A percentile compares a stretch with the other conserved stretches of the same genome.
These are phyloP conservation scores for Cepaea nemoralis DNA, from an alignment of 1,140 invertebrate species.

Conservation along the genomic window DNA sequence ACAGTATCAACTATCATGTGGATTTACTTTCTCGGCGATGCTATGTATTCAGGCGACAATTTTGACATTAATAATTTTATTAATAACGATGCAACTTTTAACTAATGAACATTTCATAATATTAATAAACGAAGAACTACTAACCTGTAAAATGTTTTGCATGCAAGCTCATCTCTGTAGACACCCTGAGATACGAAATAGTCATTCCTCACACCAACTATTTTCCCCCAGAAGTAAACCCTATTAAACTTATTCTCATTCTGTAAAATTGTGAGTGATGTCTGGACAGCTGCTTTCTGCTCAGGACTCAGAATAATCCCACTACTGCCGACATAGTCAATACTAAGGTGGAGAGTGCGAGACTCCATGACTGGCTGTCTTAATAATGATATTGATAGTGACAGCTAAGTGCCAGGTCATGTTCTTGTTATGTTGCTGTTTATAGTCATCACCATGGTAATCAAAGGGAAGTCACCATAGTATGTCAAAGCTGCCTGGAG, in stretches of 20 bases:
- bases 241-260: conserved; percentile 71
- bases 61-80: no score
- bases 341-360: conserved; percentile 62
- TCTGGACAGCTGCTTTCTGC: conserved; percentile 70
- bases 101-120: neutral
- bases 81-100: no score
- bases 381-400: neutral
- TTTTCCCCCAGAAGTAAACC: conserved; percentile 73
- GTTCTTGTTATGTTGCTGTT: conserved; percentile 1
- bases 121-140: no score
- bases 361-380: conserved; percentile 62
- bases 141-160: conserved; percentile 71
- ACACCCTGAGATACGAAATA: conserved; percentile 72
- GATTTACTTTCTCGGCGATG: no score
- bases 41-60: no score
- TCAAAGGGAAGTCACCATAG: neutral
- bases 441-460: conserved; percentile 28
- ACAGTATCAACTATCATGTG: no score
- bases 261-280: conserved; percentile 70
- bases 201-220: conserved; percentile 70
- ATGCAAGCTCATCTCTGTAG: conserved; percentile 68
- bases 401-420: neutral
- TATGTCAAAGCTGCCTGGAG: no score
- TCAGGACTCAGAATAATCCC: conserved; percentile 70
- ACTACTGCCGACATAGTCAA: conserved; percentile 71